Base-by-base conservation (phyloP, 2,113 vertebrate species). In the Jaculus jaculus region DNA sequence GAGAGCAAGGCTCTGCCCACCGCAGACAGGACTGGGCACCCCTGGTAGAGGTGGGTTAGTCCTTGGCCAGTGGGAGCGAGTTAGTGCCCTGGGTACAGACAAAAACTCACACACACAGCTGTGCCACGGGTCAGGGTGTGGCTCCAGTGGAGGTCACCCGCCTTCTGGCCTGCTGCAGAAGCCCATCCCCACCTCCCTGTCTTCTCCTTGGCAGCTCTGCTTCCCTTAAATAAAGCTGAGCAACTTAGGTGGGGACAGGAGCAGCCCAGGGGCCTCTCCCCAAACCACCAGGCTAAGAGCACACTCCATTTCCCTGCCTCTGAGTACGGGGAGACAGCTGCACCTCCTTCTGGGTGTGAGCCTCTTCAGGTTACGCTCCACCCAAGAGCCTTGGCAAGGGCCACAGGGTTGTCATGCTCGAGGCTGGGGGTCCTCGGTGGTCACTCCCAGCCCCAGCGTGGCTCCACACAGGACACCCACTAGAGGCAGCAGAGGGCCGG, bases 31-130 rank as follows among this genome's bases (percentile, higher is more conserved):
- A 61, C 86, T 69, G n/a, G 47, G 79, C 77, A 54, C 92, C 80
- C n/a, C 84, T 32, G 34, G 11, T 73, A 28, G 90, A 47, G 65
- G 11, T 13, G 24, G 87, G 97, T 98, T 98, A 98, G 98, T 98
- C 92, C 97, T 97, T 77, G 51, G 94, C 97, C 97, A 97, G 96
- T 47, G 90, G 90, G 96, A 96, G 96, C 87, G 24, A 21, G 98
- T 98, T 98, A 98, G 97, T 85, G 96, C 96, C 0, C 34, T 63
- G 71, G 23, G 12, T 32, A 79, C 32, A 96, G 93, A 92, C 88
- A 83, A 78, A 63, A 58, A 84, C 34, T 65, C 94, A 79, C 93
- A 96, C 95, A 94, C 88, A 65, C 90, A 87, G 89, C 91, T 73
- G 87, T 10, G 21, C 20, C 32, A 0, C 1, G 37, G 37, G 23